Base-by-base conservation (phyloP, 1,140 invertebrate genomes). In the Papilio polytes region DNA sequence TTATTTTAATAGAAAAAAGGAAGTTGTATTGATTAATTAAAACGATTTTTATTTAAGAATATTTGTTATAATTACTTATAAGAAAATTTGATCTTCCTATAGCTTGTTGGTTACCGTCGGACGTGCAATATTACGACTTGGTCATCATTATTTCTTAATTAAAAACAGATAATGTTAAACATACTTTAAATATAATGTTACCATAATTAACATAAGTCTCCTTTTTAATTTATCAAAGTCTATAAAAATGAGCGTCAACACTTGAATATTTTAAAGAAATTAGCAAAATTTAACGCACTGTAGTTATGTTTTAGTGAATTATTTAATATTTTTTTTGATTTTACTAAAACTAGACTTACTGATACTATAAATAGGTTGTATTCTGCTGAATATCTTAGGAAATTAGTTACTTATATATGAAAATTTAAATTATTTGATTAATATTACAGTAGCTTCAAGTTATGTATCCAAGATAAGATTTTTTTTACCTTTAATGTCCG, bases 401-500 rank as follows among this genome's bases (percentile, higher is more conserved):
- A 56, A 20, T 3, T 18, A 56, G 18, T 56, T n/a, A 56, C 6
- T 6, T 53, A 0, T 56, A 56, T 4, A 8, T 56, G 31, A 36
- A 53, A 18, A 56, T 56, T 53, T 74, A 63, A 72, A 22, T 74
- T 1, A 44, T 74, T 46, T 53, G 48, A 48, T 79, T 72, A 59
- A 74, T 63, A 36, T 76, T 80, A 13, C 22, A 31, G 63, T 26
- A 66, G 63, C 20, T 63, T 63, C 9, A 22, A 10, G 9, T 26
- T 0, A 26, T 56, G 53, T 81, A 46, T 66, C 51, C 51, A 20
- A 51, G 74, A 82, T 80, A 81, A 81, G 80, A 83, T 86, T 83
- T 80, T 46, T 63, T 85, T 82, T 94, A 94, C 93, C 93, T 94
- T 78, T 76, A 91, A 82, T 92, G 92, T 92, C 91, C 92, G 90